Conservation (phyloP, 2,797 vertebrate species). For the Sebastes elongatus region DNA sequence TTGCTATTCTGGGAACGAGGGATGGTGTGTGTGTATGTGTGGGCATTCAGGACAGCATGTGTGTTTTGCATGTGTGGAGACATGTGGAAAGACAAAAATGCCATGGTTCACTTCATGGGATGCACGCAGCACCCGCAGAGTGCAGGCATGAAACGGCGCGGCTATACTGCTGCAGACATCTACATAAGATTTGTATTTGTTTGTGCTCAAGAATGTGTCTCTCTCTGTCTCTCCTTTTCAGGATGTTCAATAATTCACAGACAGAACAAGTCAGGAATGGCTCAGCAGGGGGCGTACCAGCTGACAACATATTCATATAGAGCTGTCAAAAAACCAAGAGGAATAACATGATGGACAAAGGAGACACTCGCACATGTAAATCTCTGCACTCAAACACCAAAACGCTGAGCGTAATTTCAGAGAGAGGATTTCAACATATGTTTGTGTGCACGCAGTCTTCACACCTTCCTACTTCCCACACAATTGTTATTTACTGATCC, state of each 20-base stretch:
- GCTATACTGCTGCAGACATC: constrained; percentile 10
- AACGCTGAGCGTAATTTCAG: constrained; percentile 12
- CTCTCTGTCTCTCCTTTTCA: constrained; percentile 56
- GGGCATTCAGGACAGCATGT: constrained; percentile 13
- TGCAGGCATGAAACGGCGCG: neutral
- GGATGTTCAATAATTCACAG: constrained; percentile 82
- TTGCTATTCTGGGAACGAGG: constrained; percentile 47
- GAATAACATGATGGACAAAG: constrained; percentile 71
- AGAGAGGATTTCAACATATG: neutral
- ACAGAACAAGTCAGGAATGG: constrained; percentile 61
- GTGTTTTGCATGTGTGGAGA: constrained; percentile 32
- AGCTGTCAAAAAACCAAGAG: constrained; percentile 71
- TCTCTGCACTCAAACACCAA: constrained; percentile 17
- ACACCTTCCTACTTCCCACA: constrained; percentile 2
- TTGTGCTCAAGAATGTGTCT: constrained; percentile 45
- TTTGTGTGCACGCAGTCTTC: neutral
- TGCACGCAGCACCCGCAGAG: constrained; percentile 6
- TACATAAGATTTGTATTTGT: constrained; percentile 36
- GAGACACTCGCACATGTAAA: constrained; percentile 30
- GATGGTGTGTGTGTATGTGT: constrained; percentile 10
- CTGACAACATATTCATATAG: constrained; percentile 76
- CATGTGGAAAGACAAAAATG: constrained; percentile 14
- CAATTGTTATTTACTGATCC: neutral
- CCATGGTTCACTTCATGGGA: constrained; percentile 23
- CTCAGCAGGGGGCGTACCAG: constrained; percentile 73